These are phyloP conservation scores for Cydia splendana DNA, from an alignment of 1,140 invertebrate species.

Conservation along the genomic window DNA sequence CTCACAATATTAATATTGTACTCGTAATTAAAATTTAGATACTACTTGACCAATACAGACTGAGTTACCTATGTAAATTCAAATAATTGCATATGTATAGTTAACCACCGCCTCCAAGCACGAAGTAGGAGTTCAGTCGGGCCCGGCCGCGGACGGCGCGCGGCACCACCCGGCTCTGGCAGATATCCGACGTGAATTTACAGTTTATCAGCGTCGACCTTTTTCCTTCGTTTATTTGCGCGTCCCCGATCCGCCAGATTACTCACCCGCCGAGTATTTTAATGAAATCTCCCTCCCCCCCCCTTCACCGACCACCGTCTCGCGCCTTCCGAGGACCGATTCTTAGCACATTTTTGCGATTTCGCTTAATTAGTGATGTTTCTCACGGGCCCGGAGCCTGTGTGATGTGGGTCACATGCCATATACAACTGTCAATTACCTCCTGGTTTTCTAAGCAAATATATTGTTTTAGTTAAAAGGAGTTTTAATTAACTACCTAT, in stretches of 20 bases:
- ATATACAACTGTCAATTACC: conserved; percentile 5
- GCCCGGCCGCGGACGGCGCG: background rate
- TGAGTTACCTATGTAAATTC: too few relatives aligned
- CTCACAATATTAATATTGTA: too few relatives aligned
- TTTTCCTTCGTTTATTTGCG: background rate
- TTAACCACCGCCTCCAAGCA: too few relatives aligned
- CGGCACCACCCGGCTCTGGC: background rate
- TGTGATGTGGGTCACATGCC: background rate
- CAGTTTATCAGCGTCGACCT: conserved; percentile 10
- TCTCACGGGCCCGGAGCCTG: conserved; percentile 5
- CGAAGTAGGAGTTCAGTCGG: background rate
- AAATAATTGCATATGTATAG: too few relatives aligned
- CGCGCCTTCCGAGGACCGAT: conserved; percentile 10
- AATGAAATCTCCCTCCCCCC: conserved; percentile 5
- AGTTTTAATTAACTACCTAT: background rate
- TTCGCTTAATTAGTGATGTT: conserved; percentile 32
- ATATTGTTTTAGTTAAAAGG: background rate
- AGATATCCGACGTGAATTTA: conserved; percentile 7
- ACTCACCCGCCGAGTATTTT: conserved; percentile 7
- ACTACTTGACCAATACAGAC: too few relatives aligned
- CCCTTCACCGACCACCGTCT: background rate
- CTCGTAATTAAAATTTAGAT: too few relatives aligned
- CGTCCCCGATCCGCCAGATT: conserved; percentile 21
- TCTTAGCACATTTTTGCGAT: conserved; percentile 26
- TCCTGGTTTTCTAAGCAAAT: background rate